These are phyloP conservation scores for Masticophis lateralis DNA, from an alignment of 2,797 vertebrate species.

Conservation along the genomic window DNA sequence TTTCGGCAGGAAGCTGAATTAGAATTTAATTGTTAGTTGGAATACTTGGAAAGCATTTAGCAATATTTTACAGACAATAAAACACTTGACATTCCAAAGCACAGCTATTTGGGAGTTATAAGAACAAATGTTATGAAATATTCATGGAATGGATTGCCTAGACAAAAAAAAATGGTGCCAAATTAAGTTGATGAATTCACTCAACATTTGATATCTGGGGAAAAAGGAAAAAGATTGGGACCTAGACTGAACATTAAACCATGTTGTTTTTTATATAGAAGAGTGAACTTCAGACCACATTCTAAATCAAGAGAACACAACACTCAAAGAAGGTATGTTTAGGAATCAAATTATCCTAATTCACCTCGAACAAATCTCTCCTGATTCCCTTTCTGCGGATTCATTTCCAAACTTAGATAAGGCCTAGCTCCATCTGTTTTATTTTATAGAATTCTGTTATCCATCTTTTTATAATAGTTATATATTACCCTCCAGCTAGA, in stretches of 20 bases:
- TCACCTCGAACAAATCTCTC: not conserved
- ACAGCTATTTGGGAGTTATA: slow-evolving; percentile 38
- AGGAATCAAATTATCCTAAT: not conserved
- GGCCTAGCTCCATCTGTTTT: not conserved
- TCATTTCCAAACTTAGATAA: not conserved
- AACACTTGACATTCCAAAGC: slow-evolving; percentile 40
- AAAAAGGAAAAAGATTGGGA: not conserved
- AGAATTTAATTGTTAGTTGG: slow-evolving; percentile 26
- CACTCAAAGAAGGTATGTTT: not conserved
- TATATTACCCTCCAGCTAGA: not conserved
- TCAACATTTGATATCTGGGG: not conserved
- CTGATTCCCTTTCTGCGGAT: not conserved
- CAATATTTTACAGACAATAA: slow-evolving; percentile 38
- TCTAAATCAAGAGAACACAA: not conserved
- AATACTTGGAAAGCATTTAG: slow-evolving; percentile 38
- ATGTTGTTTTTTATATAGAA: not conserved
- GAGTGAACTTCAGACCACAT: not conserved
- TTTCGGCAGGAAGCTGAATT: slow-evolving; percentile 7
- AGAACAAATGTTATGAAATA: slow-evolving; percentile 38
- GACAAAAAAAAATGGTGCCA: not conserved
- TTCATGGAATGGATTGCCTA: slow-evolving; percentile 3
- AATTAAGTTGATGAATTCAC: slow-evolving; percentile 8
- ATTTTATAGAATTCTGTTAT: not conserved
- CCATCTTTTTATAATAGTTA: not conserved
- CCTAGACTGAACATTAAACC: not conserved